Percentiles rank a stretch among this genome's conserved stretches.
phyloP scores from a whole-genome alignment of 2,888 invertebrate species.

The Callyntrura guangdongensis region DNA sequence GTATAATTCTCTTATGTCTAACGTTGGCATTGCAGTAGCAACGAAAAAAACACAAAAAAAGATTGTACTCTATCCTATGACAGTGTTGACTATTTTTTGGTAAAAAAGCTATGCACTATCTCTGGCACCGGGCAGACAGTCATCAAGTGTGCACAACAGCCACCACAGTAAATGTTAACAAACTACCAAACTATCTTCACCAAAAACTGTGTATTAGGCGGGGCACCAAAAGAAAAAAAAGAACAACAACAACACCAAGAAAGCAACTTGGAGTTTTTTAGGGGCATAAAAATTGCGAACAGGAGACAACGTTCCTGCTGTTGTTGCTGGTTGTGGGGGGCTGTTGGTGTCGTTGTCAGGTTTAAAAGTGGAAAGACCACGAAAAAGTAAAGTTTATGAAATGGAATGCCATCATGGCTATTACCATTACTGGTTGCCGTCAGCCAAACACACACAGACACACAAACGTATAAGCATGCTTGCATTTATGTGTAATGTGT shows the following conservation, averaged over 20 bases:
- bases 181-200: constrained; percentile 1
- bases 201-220: constrained; percentile 19
- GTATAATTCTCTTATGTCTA: not conserved
- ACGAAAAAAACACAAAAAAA: not conserved
- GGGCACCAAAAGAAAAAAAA: constrained; percentile 33
- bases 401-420: constrained; percentile 47
- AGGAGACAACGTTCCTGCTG: constrained; percentile 14
- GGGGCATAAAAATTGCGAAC: constrained; percentile 32
- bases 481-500: not conserved
- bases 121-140: not conserved
- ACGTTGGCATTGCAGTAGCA: constrained; percentile 8
- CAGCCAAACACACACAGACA: constrained; percentile 21
- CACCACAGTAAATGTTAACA: not conserved
- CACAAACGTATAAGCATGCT: not conserved
- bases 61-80: not conserved
- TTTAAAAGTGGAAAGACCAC: constrained; percentile 55
- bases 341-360: constrained; percentile 23
- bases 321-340: constrained; percentile 26
- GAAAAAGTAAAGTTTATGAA: constrained; percentile 53
- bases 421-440: constrained; percentile 54
- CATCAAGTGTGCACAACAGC: not conserved
- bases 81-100: constrained; percentile 1
- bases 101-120: not conserved
- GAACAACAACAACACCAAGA: not conserved
- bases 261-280: constrained; percentile 21